These are phyloP conservation scores for Drosophila sordidapex DNA, from an alignment of 2,888 invertebrate genomes.

Conservation along the genomic window DNA sequence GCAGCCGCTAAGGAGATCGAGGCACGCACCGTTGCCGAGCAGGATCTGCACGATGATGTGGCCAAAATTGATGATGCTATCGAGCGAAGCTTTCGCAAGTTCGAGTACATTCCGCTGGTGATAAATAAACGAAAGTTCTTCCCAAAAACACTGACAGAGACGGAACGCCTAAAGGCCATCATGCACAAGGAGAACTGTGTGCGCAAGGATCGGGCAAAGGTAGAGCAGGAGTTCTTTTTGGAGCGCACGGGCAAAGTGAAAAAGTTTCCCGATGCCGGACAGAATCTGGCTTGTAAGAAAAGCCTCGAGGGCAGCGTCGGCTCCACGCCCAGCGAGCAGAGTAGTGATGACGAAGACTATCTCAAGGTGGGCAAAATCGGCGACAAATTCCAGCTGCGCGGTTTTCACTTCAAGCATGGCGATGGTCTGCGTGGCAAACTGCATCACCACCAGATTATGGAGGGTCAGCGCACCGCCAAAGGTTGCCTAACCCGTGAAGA, in stretches of 20 bases:
- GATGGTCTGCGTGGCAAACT: conserved; percentile 80
- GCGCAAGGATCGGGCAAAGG: conserved; percentile 70
- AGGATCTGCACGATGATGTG: conserved; percentile 59
- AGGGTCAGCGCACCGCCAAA: conserved; percentile 70
- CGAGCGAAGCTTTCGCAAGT: conserved; percentile 68
- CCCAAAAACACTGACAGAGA: conserved; percentile 81
- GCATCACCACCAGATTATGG: conserved; percentile 66
- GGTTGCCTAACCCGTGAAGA: conserved; percentile 81
- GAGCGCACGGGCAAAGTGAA: conserved; percentile 67
- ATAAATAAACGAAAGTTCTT: conserved; percentile 65
- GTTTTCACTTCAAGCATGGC: conserved; percentile 82
- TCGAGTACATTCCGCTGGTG: conserved; percentile 54
- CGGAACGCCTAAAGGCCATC: conserved; percentile 66
- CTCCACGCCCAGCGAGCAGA: conserved; percentile 72
- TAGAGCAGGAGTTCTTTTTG: conserved; percentile 72
- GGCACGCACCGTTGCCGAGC: conserved; percentile 64
- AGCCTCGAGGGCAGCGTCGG: conserved; percentile 52
- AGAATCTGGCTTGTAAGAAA: conserved; percentile 71
- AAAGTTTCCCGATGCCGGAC: conserved; percentile 63
- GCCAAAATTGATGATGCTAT: conserved; percentile 71
- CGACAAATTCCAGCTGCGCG: conserved; percentile 80
- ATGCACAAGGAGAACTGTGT: conserved; percentile 76
- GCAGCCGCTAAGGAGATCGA: conserved; percentile 42
- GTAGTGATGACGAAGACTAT: conserved; percentile 82
- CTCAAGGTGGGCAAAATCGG: conserved; percentile 78